Base-by-base conservation (phyloP, 1,140 invertebrate species). In the Pissodes strobi region DNA sequence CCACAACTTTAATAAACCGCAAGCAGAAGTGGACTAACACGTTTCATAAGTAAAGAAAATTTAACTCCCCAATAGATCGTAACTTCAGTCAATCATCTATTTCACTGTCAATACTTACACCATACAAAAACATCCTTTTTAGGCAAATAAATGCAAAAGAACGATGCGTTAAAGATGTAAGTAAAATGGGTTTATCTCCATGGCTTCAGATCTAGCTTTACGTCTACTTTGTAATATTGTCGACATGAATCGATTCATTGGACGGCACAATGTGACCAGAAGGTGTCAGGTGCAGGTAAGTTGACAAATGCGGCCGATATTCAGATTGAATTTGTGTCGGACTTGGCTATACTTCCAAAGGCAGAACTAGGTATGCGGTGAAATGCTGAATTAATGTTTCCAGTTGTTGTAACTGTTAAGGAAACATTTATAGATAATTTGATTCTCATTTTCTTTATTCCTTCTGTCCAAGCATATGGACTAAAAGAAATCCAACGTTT, bases 201-300 rank as follows among this genome's bases (percentile, higher is more conserved):
- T 60, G n/a, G 45, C 27, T 38, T 60, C 57, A 60, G 43, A 60
- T 60, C 57, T 60, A 60, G 46, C 57, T 60, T 22, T 22, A 49
- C 57, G 27, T 60, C 25, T 60, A 60, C 57, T 60, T 60, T 60
- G 57, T 60, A 60, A 60, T 60, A 60, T 60, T 60, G 57, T 60
- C 57, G 43, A 37, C 57, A 48, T 49, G 46, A 60, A 60, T 60
- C 57, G 57, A 60, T 49, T 60, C 57, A 60, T 27, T 58, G 55
- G 55, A 58, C 55, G 55, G 55, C 55, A 58, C 55, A 58, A 58
- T 60, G 57, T 60, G 57, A 38, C 57, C 57, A 49, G 43, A 49
- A 60, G 57, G 57, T 60, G 57, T 60, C 57, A 60, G 57, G 46
- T 60, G 57, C 57, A 60, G 57, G 43, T 49, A 60, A 60, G 39